Base-by-base conservation (phyloP, 2,113 vertebrate species). In the Telmatochromis sp. region DNA sequence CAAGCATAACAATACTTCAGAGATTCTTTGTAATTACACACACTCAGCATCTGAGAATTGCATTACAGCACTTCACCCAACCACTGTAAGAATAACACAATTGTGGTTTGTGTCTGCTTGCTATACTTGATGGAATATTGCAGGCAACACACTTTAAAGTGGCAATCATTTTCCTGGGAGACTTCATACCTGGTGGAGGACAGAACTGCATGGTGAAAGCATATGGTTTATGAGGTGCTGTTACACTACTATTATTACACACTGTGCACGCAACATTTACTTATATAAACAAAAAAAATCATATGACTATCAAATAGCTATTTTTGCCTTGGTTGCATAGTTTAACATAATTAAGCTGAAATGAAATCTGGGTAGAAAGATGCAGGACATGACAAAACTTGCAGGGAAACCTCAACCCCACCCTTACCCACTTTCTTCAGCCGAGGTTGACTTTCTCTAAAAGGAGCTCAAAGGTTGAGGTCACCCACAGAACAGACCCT, bases 1-100 rank as follows among this genome's bases (percentile, higher is more conserved):
- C 58, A 83, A 51, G 31, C 54, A 37, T 85, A 82, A 88, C 70
- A 90, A 81, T 86, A 45, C 80, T 83, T 78, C 12, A 57, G 79
- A 57, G 58, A 85, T 82, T 23, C 53, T 87, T 78, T 79, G 54
- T 80, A 85, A 81, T 87, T 85, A 83, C 82, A 85, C 84, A 81
- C 53, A 57, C 85, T 70, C 57, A 82, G 60, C 80, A 53, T 40
- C 21, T 47, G 12, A 83, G 23, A 53, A 86, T 68, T 28, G 51
- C 47, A 54, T 82, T 84, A 78, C 14, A 54, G n/a, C 11, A 31
- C n/a, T 81, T 63, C 8, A 40, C 3, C 9, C 6, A 60, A 51
- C 42, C 40, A 45, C 42, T 60, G 23, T 23, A 58, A 75, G 31
- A 83, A 33, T 45, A 57, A 78, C 70, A 78, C 9, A n/a, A 31